These are phyloP conservation scores for Cyanistes caeruleus DNA, from an alignment of 2,113 vertebrate species.

Conservation along the genomic window DNA sequence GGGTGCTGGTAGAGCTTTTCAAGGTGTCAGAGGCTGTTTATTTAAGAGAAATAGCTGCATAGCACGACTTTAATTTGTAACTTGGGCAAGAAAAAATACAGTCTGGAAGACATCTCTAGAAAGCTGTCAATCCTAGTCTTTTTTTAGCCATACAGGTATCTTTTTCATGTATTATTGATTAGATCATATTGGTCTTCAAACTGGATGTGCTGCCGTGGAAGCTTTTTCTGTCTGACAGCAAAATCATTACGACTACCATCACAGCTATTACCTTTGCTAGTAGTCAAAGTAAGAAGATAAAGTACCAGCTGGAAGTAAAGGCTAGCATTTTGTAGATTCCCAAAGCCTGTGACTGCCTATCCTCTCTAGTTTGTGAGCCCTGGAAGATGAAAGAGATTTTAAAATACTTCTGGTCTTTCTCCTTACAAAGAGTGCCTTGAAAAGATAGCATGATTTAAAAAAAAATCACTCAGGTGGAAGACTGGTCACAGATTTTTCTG, in stretches of 20 bases:
- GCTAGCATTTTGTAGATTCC: background rate
- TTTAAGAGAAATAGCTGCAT: background rate
- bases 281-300: background rate
- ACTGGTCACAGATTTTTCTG: background rate
- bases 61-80: background rate
- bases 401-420: background rate
- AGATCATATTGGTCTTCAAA: background rate
- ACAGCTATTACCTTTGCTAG: background rate
- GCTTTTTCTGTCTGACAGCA: background rate
- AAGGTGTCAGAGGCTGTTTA: background rate
- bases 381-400: background rate
- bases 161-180: constrained; percentile 23
- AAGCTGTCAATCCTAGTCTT: background rate
- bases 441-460: background rate
- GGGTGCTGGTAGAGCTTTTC: background rate
- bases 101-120: background rate
- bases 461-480: background rate
- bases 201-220: background rate
- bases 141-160: background rate
- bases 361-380: background rate
- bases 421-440: background rate
- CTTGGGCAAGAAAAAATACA: background rate
- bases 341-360: background rate
- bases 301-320: background rate
- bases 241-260: background rate